Conservation (phyloP, 1,140 invertebrate species). For the Sarcophaga peregrina region DNA sequence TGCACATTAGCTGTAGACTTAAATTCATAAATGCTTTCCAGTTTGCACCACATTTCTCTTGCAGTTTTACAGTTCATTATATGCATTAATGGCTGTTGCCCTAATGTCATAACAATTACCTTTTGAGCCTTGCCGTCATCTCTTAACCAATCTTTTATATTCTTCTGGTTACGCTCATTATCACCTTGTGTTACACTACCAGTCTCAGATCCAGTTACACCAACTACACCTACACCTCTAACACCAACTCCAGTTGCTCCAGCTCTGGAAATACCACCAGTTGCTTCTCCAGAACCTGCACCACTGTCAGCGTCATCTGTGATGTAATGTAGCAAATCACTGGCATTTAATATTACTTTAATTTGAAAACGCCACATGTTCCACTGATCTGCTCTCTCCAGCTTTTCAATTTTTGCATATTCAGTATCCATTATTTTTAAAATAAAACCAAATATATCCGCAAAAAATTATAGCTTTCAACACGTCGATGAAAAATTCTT, state of each 20-base stretch:
- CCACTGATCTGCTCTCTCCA: too few species aligned
- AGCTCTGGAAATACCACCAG: too few species aligned
- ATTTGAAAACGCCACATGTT: too few species aligned
- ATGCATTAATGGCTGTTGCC: conserved; percentile 54
- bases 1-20: conserved; percentile 50
- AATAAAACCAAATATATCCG: too few species aligned
- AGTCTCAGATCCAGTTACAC: too few species aligned
- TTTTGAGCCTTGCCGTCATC: conserved; percentile 51
- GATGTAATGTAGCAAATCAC: conserved; percentile 45
- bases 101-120: conserved; percentile 52
- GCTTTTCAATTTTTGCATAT: too few species aligned
- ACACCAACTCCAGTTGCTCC: too few species aligned
- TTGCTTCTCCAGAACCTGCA: not conserved
- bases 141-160: not conserved
- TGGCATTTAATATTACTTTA: conserved; percentile 46
- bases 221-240: too few species aligned
- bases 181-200: not conserved
- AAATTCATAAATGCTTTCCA: conserved; percentile 61
- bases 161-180: not conserved
- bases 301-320: conserved; percentile 19
- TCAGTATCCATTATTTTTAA: too few species aligned
- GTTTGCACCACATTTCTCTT: conserved; percentile 63
- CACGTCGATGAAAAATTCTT: too few species aligned
- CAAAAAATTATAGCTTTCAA: too few species aligned
- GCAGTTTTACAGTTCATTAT: conserved; percentile 56